Evolutionary conservation across 2,888 invertebrate species (phyloP).

Genomic region (Opisthograptis luteolata): DNA sequence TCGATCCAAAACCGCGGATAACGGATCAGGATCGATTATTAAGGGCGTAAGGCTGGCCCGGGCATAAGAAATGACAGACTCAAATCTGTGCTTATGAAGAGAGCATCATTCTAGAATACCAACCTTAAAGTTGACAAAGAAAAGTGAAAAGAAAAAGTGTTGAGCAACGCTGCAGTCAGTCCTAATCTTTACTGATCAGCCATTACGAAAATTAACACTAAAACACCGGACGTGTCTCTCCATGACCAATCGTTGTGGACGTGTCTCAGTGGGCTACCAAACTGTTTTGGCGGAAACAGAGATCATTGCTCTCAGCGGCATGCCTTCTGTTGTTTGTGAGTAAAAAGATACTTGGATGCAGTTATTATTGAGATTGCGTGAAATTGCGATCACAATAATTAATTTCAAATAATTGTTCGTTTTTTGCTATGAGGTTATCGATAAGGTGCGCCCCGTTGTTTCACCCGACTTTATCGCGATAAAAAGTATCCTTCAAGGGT

Average conservation of each 20-base stretch:
- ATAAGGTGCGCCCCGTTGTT: too few species aligned
- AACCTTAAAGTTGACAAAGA: too few species aligned
- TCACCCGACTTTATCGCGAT: too few species aligned
- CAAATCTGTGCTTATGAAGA: too few species aligned
- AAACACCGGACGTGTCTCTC: constrained; percentile 50
- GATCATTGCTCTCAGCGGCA: constrained; percentile 46
- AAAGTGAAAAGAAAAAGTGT: too few species aligned
- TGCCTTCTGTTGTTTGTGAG: constrained; percentile 37
- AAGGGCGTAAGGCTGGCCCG: too few species aligned
- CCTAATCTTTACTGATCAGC: constrained; percentile 6
- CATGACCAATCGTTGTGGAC: constrained; percentile 65
- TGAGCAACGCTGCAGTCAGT: neutral
- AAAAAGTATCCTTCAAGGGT: too few species aligned
- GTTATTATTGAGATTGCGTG: constrained; percentile 20
- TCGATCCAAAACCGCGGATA: too few species aligned
- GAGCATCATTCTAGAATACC: too few species aligned
- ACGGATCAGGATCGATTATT: too few species aligned
- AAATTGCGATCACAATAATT: constrained; percentile 10
- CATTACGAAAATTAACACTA: constrained; percentile 51
- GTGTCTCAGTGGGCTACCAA: constrained; percentile 49
- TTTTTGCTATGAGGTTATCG: neutral
- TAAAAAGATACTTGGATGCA: constrained; percentile 16
- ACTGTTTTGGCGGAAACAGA: constrained; percentile 30
- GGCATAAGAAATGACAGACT: too few species aligned
- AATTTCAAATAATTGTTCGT: too few species aligned